phyloP scores from a whole-genome alignment of 2,113 vertebrate species.

The Myotis yumanensis region DNA sequence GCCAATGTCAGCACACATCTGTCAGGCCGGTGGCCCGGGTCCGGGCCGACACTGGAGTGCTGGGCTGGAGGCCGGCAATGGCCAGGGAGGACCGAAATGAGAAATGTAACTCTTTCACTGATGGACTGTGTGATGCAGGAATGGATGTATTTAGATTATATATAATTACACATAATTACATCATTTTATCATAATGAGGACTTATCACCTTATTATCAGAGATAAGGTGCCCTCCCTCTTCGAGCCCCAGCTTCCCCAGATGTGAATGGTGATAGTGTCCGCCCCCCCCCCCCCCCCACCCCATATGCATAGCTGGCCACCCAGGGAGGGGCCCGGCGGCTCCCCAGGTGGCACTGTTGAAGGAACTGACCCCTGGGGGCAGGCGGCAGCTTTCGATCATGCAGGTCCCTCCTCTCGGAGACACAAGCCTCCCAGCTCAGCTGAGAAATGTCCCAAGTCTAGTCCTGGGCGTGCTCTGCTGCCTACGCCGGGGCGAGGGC shows the following conservation, averaged over 20 bases:
- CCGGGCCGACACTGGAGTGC: too few species aligned
- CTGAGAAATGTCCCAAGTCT: slow-evolving; percentile 77
- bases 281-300: too few species aligned
- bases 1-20: too few species aligned
- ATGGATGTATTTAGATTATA: not conserved
- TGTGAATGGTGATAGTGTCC: not conserved
- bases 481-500: slow-evolving; percentile 81
- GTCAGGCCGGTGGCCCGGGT: too few species aligned
- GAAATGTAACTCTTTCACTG: not conserved
- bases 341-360: not conserved
- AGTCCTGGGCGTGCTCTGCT: slow-evolving; percentile 54
- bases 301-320: not conserved
- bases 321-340: not conserved
- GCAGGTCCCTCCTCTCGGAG: slow-evolving; percentile 62
- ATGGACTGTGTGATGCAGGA: too few species aligned
- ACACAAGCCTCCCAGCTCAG: slow-evolving; percentile 76
- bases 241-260: not conserved
- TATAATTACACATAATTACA: not conserved
- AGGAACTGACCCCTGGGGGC: not conserved
- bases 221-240: not conserved
- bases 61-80: not conserved
- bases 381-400: too few species aligned
- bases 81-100: not conserved
- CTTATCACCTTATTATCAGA: not conserved
- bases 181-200: not conserved